Percentiles rank a stretch among this genome's conserved stretches.
Evolutionary conservation across 2,888 invertebrate species (phyloP).

Genomic region (Rhagophthalmus giganteus): DNA sequence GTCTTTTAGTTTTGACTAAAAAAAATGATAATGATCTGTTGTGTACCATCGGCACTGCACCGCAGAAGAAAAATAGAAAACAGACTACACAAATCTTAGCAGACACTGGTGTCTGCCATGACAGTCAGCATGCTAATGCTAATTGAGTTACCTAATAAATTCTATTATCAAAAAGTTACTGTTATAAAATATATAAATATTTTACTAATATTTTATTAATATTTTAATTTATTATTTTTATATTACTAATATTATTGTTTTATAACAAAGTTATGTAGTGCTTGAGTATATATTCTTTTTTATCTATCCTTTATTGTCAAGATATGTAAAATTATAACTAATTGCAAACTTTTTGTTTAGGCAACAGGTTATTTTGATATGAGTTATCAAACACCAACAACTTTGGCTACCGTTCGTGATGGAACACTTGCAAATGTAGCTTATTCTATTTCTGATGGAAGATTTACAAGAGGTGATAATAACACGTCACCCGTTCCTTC

Average conservation of each 20-base stretch:
- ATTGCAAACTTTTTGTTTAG: slow-evolving; percentile 7
- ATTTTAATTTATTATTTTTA: neutral
- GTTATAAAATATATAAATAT: no score
- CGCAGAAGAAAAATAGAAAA: no score
- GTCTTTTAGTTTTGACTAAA: no score
- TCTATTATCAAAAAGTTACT: no score
- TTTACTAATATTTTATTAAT: neutral
- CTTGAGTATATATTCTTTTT: neutral
- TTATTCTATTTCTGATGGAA: slow-evolving; percentile 71
- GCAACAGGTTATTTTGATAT: slow-evolving; percentile 70
- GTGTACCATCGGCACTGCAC: no score
- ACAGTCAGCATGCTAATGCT: no score
- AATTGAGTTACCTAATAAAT: no score
- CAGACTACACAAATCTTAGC: no score
- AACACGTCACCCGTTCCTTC: slow-evolving; percentile 80
- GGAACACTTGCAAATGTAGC: slow-evolving; percentile 68
- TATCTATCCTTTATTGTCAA: neutral
- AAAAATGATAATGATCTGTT: no score
- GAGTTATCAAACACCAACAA: slow-evolving; percentile 74
- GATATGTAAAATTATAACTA: neutral
- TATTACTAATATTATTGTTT: neutral
- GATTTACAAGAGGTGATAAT: slow-evolving; percentile 74
- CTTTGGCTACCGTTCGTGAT: slow-evolving; percentile 69
- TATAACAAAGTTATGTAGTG: neutral
- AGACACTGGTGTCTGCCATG: no score